Evolutionary conservation across 1,140 invertebrate species (phyloP), one percentile per base, ranked within the genome.

Genomic region (Habropoda laboriosa): DNA sequence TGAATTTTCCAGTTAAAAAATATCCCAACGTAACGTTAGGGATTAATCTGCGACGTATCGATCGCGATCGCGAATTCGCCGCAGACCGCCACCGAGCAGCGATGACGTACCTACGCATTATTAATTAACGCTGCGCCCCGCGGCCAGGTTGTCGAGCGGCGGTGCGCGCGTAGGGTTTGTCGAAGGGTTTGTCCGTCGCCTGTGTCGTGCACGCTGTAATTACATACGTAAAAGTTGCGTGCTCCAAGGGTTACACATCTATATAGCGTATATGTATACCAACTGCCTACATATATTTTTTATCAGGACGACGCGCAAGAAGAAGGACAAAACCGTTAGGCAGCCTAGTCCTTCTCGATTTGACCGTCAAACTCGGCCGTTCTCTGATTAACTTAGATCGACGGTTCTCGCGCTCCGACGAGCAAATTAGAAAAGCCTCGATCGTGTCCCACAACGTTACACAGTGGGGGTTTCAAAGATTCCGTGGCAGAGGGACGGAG

Each of bases 401-500:
- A 27, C 49, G 42, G 53, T 49, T 73, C 40, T 24, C 42, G 67
- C 35, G 49, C 40, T 67, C 45, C 12, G 67, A 68, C 66, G 27
- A 47, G 57, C 40, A 51, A 55, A 45, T 57, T 67, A 55, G 63
- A 55, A 67, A 35, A 67, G 27, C 38, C 27, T 42, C 30, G 42
- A 64, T 38, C 66, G 47, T 47, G 66, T 38, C 49, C 47, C 66
- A 24, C 66, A 13, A 35, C 32, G 6, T 42, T 38, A 38, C 47
- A 18, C 27, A 1, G 45, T 32, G 58, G 45, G n/a, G 30, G 38
- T 51, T 38, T 67, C 35, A 75, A 75, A 66, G 72, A 75, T 75
- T 42, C 27, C 60, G 42, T 49, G 72, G 24, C 24, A 30, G 45
- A 27, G 38, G 35, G 38, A 35, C 47, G 18, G 64, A 21, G 47